Conservation (phyloP, 2,888 invertebrate species). For the Leptopilina myrica region DNA sequence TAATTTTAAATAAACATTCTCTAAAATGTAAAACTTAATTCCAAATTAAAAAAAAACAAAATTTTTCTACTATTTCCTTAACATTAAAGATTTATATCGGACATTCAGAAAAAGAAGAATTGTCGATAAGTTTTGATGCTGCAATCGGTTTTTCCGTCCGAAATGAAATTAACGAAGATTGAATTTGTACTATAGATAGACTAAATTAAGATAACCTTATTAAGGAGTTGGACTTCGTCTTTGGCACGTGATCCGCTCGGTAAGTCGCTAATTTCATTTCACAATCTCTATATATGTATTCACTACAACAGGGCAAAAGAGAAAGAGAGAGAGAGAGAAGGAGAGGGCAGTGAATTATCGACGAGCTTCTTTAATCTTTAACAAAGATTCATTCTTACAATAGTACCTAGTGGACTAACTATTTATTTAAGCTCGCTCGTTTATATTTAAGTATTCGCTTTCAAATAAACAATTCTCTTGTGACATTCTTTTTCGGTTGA, state of each 20-base stretch:
- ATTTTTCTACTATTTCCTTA: too few relatives aligned
- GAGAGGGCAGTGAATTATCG: slow-evolving; percentile 22
- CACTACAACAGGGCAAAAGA: background rate
- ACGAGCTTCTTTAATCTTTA: slow-evolving; percentile 35
- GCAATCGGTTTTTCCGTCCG: background rate
- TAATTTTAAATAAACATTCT: too few relatives aligned
- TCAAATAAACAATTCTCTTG: background rate
- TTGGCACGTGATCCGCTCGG: slow-evolving; percentile 35
- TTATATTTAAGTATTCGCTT: background rate
- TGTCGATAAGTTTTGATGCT: background rate
- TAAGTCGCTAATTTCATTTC: slow-evolving; percentile 38
- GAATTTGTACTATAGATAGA: slow-evolving; percentile 5
- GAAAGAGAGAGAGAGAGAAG: too few relatives aligned
- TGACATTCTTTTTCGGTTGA: background rate
- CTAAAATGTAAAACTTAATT: too few relatives aligned
- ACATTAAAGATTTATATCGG: too few relatives aligned
- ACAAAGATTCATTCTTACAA: slow-evolving; percentile 7
- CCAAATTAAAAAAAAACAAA: too few relatives aligned
- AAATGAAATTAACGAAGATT: slow-evolving; percentile 18
- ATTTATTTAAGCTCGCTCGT: slow-evolving; percentile 1
- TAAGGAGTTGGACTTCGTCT: slow-evolving; percentile 19
- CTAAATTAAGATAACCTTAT: slow-evolving; percentile 30
- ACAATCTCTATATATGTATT: background rate
- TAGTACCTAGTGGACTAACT: slow-evolving; percentile 8
- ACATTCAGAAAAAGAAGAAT: too few relatives aligned